These are phyloP conservation scores for Drosophila mettleri DNA, from an alignment of 2,888 invertebrate genomes.

Conservation along the genomic window DNA sequence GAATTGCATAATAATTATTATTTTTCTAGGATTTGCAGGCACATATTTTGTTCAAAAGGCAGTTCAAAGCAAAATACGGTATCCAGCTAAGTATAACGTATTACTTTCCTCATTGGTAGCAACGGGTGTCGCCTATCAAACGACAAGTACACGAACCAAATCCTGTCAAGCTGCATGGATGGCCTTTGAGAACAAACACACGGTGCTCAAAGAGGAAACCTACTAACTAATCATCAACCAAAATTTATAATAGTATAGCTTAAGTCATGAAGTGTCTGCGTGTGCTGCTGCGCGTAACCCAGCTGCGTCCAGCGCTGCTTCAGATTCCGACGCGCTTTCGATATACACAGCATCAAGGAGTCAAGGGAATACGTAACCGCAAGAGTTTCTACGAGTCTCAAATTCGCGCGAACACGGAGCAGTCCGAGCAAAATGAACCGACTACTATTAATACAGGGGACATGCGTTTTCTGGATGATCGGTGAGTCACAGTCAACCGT, in stretches of 20 bases:
- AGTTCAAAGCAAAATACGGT: conserved; percentile 81
- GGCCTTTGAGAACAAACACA: conserved; percentile 85
- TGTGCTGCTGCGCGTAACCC: conserved; percentile 20
- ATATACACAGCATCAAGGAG: conserved; percentile 82
- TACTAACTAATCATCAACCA: conserved; percentile 70
- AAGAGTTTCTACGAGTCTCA: conserved; percentile 76
- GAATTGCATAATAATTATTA: conserved; percentile 61
- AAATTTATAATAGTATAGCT: conserved; percentile 22
- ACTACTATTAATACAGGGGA: conserved; percentile 33
- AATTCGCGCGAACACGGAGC: conserved; percentile 49
- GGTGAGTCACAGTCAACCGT: conserved; percentile 45
- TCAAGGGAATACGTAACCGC: conserved; percentile 82
- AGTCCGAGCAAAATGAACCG: conserved; percentile 11
- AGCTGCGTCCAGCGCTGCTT: conserved; percentile 10
- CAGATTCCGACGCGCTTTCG: conserved; percentile 63
- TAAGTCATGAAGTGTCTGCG: conserved; percentile 48
- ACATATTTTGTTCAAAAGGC: conserved; percentile 84
- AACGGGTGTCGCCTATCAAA: conserved; percentile 82
- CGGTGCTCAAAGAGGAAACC: conserved; percentile 83
- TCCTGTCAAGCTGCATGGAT: conserved; percentile 86
- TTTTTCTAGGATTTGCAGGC: conserved; percentile 84
- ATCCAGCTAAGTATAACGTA: conserved; percentile 82
- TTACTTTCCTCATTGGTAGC: conserved; percentile 82
- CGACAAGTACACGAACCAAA: conserved; percentile 83
- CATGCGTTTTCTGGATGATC: conserved; percentile 73